Conservation (phyloP, 1,140 invertebrate genomes). For the Thrips palmi region DNA sequence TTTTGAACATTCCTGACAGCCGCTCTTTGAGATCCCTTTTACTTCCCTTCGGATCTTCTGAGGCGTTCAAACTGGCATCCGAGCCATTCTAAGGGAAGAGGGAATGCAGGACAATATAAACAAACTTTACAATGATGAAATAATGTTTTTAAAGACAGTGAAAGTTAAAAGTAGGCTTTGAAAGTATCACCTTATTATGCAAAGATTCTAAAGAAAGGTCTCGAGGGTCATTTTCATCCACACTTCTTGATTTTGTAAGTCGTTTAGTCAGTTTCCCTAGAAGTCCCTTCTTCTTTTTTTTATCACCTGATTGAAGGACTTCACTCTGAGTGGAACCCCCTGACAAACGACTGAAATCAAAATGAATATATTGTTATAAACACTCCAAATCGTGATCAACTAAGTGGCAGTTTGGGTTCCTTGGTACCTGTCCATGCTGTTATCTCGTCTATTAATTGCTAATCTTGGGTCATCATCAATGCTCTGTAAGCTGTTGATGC, state of each 20-base stretch:
- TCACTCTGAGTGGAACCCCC: constrained; percentile 72
- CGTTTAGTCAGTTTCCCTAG: constrained; percentile 70
- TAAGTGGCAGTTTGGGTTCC: constrained; percentile 3
- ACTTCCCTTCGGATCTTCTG: constrained; percentile 35
- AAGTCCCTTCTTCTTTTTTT: constrained; percentile 63
- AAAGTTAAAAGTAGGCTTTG: neutral
- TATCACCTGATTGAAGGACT: constrained; percentile 35
- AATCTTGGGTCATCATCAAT: too few relatives aligned
- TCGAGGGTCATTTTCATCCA: constrained; percentile 29
- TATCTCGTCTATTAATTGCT: constrained; percentile 38
- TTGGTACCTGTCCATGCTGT: constrained; percentile 50
- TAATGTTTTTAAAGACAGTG: neutral
- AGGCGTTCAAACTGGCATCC: constrained; percentile 35
- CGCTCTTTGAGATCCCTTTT: constrained; percentile 61
- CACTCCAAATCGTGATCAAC: neutral
- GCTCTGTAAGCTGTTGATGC: constrained; percentile 59
- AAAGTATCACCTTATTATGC: neutral
- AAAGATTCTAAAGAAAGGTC: constrained; percentile 3
- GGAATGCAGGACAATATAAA: constrained; percentile 1
- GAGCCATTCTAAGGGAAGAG: constrained; percentile 12
- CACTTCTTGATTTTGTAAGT: constrained; percentile 58
- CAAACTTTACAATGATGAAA: neutral
- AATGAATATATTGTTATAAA: constrained; percentile 13
- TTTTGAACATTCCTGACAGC: constrained; percentile 64
- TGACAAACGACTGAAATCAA: constrained; percentile 42